A percentile compares a stretch with the other conserved stretches of the same genome.
phyloP scores from a whole-genome alignment of 2,888 invertebrate species.

The Mantis religiosa region DNA sequence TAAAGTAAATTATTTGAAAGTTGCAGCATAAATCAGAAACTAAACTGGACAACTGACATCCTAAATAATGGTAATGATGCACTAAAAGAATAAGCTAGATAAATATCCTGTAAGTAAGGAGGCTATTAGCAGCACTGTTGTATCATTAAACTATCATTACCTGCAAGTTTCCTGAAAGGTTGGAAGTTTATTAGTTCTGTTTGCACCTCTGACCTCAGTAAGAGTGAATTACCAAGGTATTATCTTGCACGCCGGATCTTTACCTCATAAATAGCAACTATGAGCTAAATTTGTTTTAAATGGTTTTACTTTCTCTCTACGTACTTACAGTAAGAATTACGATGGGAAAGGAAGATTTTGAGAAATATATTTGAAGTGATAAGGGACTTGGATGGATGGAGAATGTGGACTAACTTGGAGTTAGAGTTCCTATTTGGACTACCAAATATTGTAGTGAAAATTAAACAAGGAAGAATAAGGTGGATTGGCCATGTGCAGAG shows the following conservation, averaged over 20 bases:
- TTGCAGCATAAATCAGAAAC: not conserved
- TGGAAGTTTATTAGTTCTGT: not conserved
- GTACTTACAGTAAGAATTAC: too few species aligned
- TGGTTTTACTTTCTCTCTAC: not conserved
- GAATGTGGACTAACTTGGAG: too few species aligned
- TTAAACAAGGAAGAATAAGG: too few species aligned
- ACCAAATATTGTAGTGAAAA: too few species aligned
- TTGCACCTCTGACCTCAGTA: not conserved
- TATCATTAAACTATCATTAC: not conserved
- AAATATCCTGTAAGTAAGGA: not conserved
- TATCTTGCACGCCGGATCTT: not conserved
- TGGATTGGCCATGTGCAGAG: too few species aligned
- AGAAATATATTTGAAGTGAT: too few species aligned
- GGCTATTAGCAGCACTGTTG: not conserved
- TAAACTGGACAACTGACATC: not conserved
- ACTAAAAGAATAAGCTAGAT: not conserved
- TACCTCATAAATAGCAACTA: not conserved
- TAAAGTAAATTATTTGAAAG: not conserved
- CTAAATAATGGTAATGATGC: not conserved
- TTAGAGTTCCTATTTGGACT: too few species aligned
- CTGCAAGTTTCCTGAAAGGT: not conserved
- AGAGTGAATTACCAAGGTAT: not conserved
- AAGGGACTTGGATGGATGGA: too few species aligned
- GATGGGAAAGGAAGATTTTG: too few species aligned
- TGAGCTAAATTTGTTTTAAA: not conserved